Base-by-base conservation (phyloP, 2,113 vertebrate genomes). In the Leiothrix lutea region DNA sequence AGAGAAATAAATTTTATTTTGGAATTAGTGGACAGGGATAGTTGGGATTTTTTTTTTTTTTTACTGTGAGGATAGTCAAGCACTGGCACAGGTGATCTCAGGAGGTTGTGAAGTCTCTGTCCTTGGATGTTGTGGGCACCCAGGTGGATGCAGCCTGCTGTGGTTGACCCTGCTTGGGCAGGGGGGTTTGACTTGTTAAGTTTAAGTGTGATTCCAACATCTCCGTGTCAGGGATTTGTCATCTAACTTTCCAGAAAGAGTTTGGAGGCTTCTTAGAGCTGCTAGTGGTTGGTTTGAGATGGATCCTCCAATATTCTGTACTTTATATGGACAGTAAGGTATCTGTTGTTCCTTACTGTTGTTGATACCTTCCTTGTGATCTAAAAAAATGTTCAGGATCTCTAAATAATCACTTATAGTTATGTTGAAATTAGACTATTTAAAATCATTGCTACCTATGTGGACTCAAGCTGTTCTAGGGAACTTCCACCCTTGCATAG, bases 131-230 rank as follows among this genome's bases (percentile, higher is more conserved):
- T 19, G 9, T 47, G 1, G 4, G 44, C 21, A 64, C 35, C 4
- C 29, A 47, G 22, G 4, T 14, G 26, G n/a, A 28, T 2, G 1
- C 13, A 80, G 5, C 13, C 15, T 74, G 16, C 42, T 79, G 21
- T 50, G 72, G 20, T 9, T 66, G 64, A 57, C 3, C 12, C 21
- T 82, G 35, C 9, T 23, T 48, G 16, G 21, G 25, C 8, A n/a
- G 28, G 2, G 6, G 3, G 2, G 0, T 18, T 60, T 33, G 21
- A 26, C 11, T 78, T 1, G 1, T 22, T 65, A 56, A 61, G 21
- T 12, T 56, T 22, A 38, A 48, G 33, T 44, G 9, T 40, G 19
- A 57, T 64, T 60, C 14, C 24, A 40, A 2, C 2, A 26, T 60
- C 10, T 56, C 0, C 20, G 9, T 73, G 60, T 13, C 17, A 45